Base-by-base conservation (phyloP, 2,113 vertebrate genomes). In the Leucosticte australis region DNA sequence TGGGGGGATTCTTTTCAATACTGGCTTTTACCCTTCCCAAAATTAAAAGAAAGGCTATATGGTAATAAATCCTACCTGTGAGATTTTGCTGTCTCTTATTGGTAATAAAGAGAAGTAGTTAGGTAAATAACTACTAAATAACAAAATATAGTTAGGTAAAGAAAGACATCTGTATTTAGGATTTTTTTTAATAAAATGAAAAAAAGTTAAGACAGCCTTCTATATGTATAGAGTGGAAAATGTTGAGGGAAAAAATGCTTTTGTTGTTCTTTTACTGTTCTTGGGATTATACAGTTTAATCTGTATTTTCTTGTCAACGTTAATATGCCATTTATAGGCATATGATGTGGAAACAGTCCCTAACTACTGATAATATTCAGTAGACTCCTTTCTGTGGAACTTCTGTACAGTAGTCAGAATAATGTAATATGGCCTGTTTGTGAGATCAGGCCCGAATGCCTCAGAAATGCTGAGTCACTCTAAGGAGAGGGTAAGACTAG, bases 391-490 rank as follows among this genome's bases (percentile, higher is more conserved):
- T 94, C 49, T 68, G 11, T 87, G 60, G 56, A 50, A 59, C 18
- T 87, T 93, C 5, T 30, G 39, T 90, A 1, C 19, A 33, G 42
- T 41, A 16, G 11, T 59, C 42, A 89, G 59, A 85, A 73, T 46
- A 88, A 55, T 67, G 17, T 26, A 73, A 15, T 47, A 18, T 67
- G 28, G 52, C 22, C 56, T 71, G 42, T 70, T 73, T 59, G 27
- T 93, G 59, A 62, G 20, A 60, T 83, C 83, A 62, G 67, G 50
- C 67, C 60, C 74, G 79, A 77, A 64, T 71, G 56, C 22, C 47
- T 81, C 60, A 55, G 56, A 94, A 92, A 56, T 96, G 95, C 94
- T 96, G 95, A 97, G 87, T 97, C 96, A 97, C 80, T 80, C 0
- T 68, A 52, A 81, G 76, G 37, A 86, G 23, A 79, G 37, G 19